A percentile compares a stretch with the other conserved stretches of the same genome.
Evolutionary conservation across 2,888 invertebrate species (phyloP).

Genomic region (Petrolisthes cinctipes): DNA sequence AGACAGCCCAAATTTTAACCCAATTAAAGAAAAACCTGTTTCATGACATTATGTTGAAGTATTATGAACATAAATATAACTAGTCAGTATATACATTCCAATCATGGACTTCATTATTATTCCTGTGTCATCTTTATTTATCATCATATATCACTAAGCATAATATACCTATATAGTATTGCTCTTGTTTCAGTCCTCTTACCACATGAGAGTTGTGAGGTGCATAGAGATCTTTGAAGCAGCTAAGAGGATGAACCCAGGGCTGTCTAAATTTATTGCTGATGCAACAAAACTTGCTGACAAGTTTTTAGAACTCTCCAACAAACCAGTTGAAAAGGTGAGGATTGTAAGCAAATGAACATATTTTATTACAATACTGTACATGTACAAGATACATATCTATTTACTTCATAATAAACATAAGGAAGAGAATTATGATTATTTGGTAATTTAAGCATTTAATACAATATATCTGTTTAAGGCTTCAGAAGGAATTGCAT

Average conservation of each 20-base stretch:
- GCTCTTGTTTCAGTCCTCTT: conserved; percentile 76
- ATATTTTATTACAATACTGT: too few species aligned
- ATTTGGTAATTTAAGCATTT: too few species aligned
- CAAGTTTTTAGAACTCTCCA: conserved; percentile 85
- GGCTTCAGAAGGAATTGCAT: neutral
- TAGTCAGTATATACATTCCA: neutral
- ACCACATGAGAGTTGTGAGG: conserved; percentile 80
- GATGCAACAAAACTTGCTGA: conserved; percentile 87
- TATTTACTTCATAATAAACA: too few species aligned
- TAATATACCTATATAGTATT: neutral
- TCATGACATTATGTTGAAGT: too few species aligned
- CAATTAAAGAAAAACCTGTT: too few species aligned
- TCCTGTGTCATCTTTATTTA: neutral
- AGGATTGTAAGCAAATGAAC: neutral
- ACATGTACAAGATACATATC: too few species aligned
- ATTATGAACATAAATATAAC: too few species aligned
- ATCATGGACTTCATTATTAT: neutral
- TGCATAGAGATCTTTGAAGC: conserved; percentile 86
- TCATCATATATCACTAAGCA: neutral
- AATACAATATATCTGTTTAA: neutral
- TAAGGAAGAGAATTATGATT: too few species aligned
- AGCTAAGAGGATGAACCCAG: conserved; percentile 75
- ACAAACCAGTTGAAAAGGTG: conserved; percentile 77
- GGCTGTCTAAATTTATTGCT: conserved; percentile 77
- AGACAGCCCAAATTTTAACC: too few species aligned